Percentiles rank a stretch among this genome's conserved stretches.
These are phyloP conservation scores for Erebia ligea DNA, from an alignment of 2,888 invertebrate genomes.

Conservation along the genomic window DNA sequence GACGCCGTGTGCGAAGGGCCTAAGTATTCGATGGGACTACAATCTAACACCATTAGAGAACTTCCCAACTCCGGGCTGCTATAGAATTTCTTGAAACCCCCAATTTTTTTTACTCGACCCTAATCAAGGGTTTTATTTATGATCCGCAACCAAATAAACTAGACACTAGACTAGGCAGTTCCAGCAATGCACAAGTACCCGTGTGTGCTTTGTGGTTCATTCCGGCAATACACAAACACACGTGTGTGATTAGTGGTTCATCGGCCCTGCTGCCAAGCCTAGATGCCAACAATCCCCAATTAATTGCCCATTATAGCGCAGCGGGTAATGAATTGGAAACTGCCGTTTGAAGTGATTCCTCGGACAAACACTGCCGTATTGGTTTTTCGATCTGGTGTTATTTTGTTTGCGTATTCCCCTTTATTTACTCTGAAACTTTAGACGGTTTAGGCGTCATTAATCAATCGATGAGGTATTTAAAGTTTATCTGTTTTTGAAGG, in stretches of 20 bases:
- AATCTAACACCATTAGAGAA: no score
- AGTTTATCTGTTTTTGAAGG: not conserved
- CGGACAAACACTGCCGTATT: conserved; percentile 25
- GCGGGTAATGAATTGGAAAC: conserved; percentile 42
- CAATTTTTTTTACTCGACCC: no score
- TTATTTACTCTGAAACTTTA: conserved; percentile 2
- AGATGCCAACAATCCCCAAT: conserved; percentile 60
- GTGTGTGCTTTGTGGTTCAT: no score
- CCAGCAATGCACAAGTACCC: no score
- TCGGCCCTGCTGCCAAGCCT: conserved; percentile 58
- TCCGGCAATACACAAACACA: not conserved
- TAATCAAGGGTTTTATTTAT: no score
- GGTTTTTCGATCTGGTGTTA: conserved; percentile 11
- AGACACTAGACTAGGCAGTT: no score
- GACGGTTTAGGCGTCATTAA: not conserved
- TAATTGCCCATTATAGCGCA: conserved; percentile 44
- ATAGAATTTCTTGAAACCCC: no score
- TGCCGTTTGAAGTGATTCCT: conserved; percentile 32
- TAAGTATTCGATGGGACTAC: no score
- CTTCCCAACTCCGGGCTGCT: no score
- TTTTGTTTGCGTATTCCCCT: conserved; percentile 14
- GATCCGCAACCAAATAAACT: no score
- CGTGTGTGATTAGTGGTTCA: conserved; percentile 49
- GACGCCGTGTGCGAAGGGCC: no score
- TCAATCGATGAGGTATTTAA: conserved; percentile 3